These are phyloP conservation scores for Trachurus trachurus DNA, from an alignment of 2,797 vertebrate genomes.

Conservation along the genomic window DNA sequence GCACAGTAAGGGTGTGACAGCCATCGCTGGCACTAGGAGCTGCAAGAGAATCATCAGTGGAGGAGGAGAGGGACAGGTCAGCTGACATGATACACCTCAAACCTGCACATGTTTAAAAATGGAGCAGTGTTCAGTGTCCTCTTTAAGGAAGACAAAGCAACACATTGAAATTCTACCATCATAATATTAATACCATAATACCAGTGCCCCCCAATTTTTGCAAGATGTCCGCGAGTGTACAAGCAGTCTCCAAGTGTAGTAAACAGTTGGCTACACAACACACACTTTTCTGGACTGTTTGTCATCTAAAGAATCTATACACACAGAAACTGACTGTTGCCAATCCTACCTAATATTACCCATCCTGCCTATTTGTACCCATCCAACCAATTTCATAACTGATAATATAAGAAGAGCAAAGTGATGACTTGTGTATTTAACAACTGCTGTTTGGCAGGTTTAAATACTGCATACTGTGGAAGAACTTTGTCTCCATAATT, in stretches of 20 bases:
- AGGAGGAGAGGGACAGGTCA: slow-evolving; percentile 92
- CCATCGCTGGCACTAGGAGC: slow-evolving; percentile 87
- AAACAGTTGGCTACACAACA: background rate
- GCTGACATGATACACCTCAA: slow-evolving; percentile 2
- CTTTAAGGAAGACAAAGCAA: background rate
- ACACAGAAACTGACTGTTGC: no score
- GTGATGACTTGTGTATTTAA: background rate
- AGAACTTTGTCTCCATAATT: background rate
- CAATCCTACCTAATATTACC: no score
- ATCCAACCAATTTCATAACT: background rate
- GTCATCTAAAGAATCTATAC: background rate
- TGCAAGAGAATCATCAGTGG: slow-evolving; percentile 90
- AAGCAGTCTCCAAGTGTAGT: background rate
- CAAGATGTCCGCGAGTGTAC: background rate
- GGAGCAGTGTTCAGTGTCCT: background rate
- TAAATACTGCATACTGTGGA: background rate
- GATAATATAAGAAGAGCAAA: background rate
- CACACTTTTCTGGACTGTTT: background rate
- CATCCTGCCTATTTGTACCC: background rate
- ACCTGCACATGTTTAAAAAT: background rate
- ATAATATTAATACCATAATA: slow-evolving; percentile 1
- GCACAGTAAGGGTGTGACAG: slow-evolving; percentile 89
- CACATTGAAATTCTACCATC: background rate
- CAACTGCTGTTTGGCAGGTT: slow-evolving; percentile 15
- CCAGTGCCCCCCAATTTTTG: background rate